phyloP scores from a whole-genome alignment of 2,888 invertebrate species.

The Dasypogon diadema region DNA sequence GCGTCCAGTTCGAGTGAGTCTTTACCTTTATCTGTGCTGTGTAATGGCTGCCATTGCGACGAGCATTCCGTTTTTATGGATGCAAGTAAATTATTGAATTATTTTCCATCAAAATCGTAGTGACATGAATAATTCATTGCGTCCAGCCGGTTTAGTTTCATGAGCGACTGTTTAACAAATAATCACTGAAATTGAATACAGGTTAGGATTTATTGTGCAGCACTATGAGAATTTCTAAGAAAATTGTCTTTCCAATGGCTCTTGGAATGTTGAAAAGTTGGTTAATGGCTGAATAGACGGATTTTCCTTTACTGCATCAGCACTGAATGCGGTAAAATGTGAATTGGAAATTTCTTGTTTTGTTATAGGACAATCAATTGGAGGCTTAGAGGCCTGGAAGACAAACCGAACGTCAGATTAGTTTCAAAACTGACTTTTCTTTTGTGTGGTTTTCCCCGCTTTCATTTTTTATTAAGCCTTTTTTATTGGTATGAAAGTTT shows the following conservation, averaged over 20 bases:
- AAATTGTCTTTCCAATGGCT: constrained; percentile 26
- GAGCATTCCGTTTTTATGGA: background rate
- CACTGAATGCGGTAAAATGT: background rate
- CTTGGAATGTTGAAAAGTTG: constrained; percentile 5
- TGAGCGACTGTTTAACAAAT: constrained; percentile 30
- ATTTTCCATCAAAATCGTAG: constrained; percentile 39
- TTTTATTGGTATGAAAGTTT: too few relatives aligned
- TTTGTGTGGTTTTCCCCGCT: too few relatives aligned
- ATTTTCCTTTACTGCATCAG: constrained; percentile 4
- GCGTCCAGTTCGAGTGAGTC: constrained; percentile 17
- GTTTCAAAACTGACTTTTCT: too few relatives aligned
- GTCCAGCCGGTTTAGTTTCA: constrained; percentile 35
- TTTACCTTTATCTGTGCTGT: constrained; percentile 26
- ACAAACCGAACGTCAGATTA: too few relatives aligned
- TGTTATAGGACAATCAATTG: background rate
- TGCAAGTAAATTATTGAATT: constrained; percentile 44
- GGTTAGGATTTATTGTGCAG: constrained; percentile 30
- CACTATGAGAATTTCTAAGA: constrained; percentile 37
- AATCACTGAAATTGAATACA: constrained; percentile 33
- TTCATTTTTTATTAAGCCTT: too few relatives aligned
- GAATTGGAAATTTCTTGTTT: background rate
- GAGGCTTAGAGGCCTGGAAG: too few relatives aligned
- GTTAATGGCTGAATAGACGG: constrained; percentile 11
- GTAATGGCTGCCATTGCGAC: constrained; percentile 16
- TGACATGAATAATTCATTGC: constrained; percentile 37